These are phyloP conservation scores for Alectura lathami DNA, from an alignment of 2,113 vertebrate species.

Conservation along the genomic window DNA sequence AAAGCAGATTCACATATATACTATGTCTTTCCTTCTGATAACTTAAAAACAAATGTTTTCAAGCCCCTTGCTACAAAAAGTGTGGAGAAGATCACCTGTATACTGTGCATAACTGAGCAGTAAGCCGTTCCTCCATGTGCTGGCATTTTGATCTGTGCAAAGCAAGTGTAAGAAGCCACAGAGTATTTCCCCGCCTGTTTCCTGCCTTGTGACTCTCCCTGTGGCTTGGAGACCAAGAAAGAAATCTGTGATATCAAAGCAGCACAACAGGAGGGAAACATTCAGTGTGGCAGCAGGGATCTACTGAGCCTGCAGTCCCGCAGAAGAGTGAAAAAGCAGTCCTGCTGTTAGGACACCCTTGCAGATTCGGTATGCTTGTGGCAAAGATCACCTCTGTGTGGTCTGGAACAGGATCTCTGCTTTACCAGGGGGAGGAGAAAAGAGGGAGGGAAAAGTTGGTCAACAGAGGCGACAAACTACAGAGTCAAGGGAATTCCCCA, in stretches of 20 bases:
- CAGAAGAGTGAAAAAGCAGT: not conserved
- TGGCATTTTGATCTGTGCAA: not conserved
- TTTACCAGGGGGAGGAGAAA: not conserved
- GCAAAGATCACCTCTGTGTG: not conserved
- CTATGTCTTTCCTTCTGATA: not conserved
- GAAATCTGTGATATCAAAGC: conserved; percentile 12
- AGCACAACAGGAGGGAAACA: not conserved
- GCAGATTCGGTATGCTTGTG: rapidly evolving
- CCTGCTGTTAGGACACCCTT: rapidly evolving
- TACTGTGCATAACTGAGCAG: not conserved
- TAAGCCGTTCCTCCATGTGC: not conserved
- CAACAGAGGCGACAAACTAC: not conserved
- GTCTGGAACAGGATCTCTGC: not conserved
- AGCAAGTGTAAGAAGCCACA: not conserved
- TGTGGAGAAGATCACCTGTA: not conserved
- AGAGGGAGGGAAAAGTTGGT: not conserved
- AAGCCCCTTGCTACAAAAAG: not conserved
- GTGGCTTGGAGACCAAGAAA: not conserved
- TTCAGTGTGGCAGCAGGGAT: not conserved
- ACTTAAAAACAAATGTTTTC: not conserved
- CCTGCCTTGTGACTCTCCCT: not conserved
- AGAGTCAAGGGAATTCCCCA: not conserved
- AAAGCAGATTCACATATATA: not conserved
- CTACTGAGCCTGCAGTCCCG: not conserved
- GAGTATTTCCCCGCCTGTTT: not conserved